These are phyloP conservation scores for Zootermopsis nevadensis DNA, from an alignment of 2,888 invertebrate genomes.

Conservation along the genomic window DNA sequence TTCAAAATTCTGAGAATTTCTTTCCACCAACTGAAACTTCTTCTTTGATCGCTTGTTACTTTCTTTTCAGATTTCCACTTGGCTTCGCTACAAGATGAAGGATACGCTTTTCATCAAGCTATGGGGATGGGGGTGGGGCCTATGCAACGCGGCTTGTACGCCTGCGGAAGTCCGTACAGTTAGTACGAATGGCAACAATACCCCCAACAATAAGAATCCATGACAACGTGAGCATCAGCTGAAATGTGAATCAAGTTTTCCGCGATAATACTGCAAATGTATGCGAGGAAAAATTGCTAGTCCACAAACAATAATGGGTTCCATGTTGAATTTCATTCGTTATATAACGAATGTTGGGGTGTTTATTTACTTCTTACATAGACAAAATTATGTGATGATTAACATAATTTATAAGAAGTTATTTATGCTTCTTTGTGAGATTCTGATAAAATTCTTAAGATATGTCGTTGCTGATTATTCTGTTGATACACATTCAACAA, in stretches of 20 bases:
- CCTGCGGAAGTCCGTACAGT: constrained; percentile 67
- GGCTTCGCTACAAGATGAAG: constrained; percentile 67
- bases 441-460: neutral
- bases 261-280: neutral
- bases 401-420: neutral
- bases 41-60: constrained; percentile 47
- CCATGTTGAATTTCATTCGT: neutral
- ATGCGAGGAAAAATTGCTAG: neutral
- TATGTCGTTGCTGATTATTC: neutral
- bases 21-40: neutral
- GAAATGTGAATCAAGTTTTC: neutral
- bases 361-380: neutral
- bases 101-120: constrained; percentile 67
- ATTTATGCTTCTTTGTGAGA: neutral
- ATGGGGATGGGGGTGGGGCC: constrained; percentile 67
- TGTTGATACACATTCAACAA: neutral
- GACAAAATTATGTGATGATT: neutral
- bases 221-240: constrained; percentile 6
- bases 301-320: constrained; percentile 24
- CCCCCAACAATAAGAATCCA: constrained; percentile 49
- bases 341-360: constrained; percentile 20
- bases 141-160: constrained; percentile 66
- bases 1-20: neutral
- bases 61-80: constrained; percentile 66
- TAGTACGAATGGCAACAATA: constrained; percentile 65